Base-by-base conservation (phyloP, 1,140 invertebrate genomes). In the Branchinecta lindahli region DNA sequence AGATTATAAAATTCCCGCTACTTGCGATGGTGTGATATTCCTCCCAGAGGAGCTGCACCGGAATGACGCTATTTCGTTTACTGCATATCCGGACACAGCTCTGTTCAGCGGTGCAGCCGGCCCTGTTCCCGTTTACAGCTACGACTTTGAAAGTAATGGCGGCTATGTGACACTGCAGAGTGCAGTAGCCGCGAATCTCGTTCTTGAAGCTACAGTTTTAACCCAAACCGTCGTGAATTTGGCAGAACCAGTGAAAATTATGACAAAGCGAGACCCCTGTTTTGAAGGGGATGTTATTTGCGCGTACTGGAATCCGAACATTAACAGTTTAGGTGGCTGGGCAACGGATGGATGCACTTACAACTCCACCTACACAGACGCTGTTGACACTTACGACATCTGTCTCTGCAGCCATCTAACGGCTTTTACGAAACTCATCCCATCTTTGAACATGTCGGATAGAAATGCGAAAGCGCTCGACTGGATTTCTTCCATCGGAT, bases 361-460 rank as follows among this genome's bases (percentile, higher is more conserved):
- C 44, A 47, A 66, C n/a, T 70, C 69, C 52, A 61, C 52, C 2
- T 12, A 15, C 6, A 20, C 12, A 61, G 18, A 61, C 1, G 46
- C 69, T 46, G 33, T 44, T n/a, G 70, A 73, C 45, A 68, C 68
- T 68, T 8, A 65, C 8, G 68, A 71, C 44, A 68, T 70, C 7
- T 77, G 76, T 68, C n/a, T 52, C 8, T 76, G 76, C 66, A 75
- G 75, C 67, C 75, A 76, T 66, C 66, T 75, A 8, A 74, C 75
- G 18, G 69, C 68, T 21, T 73, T 74, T 68, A 73, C 74, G 2
- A 69, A 10, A 21, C 44, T 46, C 12, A 70, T 70, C 44, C 52
- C 52, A n/a, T 45, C 33, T 18, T 15, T 15, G 18, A 61, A 61
- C 12, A 61, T 61, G 12, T 61, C 12, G 12, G 52, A 20, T 15